A percentile compares a stretch with the other conserved stretches of the same genome.
Conservation (phyloP, 2,797 vertebrate species). For the Echiichthys vipera region DNA sequence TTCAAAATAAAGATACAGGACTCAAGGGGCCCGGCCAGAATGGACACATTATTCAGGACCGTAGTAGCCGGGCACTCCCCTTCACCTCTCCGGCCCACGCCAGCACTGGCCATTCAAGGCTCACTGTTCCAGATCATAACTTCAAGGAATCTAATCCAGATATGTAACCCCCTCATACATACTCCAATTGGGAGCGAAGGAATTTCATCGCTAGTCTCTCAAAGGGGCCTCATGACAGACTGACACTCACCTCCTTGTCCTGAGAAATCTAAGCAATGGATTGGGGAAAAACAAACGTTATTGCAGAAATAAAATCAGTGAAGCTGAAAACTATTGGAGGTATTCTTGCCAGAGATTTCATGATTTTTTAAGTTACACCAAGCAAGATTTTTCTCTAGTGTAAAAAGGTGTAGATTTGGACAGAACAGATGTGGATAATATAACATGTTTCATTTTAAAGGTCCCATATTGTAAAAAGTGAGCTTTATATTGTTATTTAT, state of each 20-base stretch:
- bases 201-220: slow-evolving; percentile 17
- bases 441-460: background rate
- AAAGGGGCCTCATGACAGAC: slow-evolving; percentile 12
- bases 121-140: slow-evolving; percentile 59
- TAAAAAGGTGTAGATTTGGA: background rate
- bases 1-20: background rate
- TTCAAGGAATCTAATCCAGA: slow-evolving; percentile 60
- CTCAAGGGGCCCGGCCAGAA: background rate
- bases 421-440: background rate
- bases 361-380: background rate
- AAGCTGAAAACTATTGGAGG: background rate
- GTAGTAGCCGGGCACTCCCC: slow-evolving; percentile 9
- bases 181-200: slow-evolving; percentile 9
- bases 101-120: slow-evolving; percentile 12
- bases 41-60: slow-evolving; percentile 6
- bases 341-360: background rate
- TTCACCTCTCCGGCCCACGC: background rate
- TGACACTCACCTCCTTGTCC: slow-evolving; percentile 14
- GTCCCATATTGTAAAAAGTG: too few relatives aligned
- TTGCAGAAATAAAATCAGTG: background rate
- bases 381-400: background rate
- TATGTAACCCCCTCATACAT: slow-evolving; percentile 9
- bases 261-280: background rate
- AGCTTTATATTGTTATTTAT: too few relatives aligned
- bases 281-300: background rate